Percentiles rank a stretch among this genome's conserved stretches.
Evolutionary conservation across 2,797 vertebrate genomes (phyloP).

Genomic region (Hippoglossus hippoglossus): DNA sequence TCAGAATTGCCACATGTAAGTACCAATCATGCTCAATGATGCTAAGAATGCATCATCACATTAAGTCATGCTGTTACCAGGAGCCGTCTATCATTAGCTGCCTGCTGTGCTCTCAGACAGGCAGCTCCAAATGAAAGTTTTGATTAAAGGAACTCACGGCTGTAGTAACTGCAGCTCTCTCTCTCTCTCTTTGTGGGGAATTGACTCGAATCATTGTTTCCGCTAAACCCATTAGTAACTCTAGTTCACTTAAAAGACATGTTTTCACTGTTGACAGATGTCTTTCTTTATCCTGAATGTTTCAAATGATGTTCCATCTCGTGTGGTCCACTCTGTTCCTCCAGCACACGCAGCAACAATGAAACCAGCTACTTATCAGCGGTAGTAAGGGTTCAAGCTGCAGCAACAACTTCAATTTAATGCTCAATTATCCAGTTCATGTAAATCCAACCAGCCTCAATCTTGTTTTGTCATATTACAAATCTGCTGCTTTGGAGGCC

Average conservation of each 20-base stretch:
- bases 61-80: not conserved
- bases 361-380: not conserved
- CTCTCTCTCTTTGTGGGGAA: conserved; percentile 5
- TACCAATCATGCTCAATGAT: conserved; percentile 8
- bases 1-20: conserved; percentile 2
- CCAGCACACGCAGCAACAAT: not conserved
- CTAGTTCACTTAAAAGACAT: conserved; percentile 10
- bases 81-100: conserved; percentile 7
- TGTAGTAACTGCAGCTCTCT: not conserved
- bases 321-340: not conserved
- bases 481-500: not conserved
- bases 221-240: conserved; percentile 28
- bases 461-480: not conserved
- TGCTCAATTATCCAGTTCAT: not conserved
- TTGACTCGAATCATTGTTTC: conserved; percentile 26
- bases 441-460: not conserved
- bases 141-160: conserved; percentile 15
- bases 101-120: not conserved
- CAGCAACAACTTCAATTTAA: not conserved
- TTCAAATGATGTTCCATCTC: not conserved
- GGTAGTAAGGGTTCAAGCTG: too few species aligned
- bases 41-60: conserved; percentile 10
- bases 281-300: conserved; percentile 8
- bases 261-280: conserved; percentile 28
- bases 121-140: conserved; percentile 8